A percentile compares a stretch with the other conserved stretches of the same genome.
These are phyloP conservation scores for Prosopocoilus inquinatus DNA, from an alignment of 2,888 invertebrate genomes.

Conservation along the genomic window DNA sequence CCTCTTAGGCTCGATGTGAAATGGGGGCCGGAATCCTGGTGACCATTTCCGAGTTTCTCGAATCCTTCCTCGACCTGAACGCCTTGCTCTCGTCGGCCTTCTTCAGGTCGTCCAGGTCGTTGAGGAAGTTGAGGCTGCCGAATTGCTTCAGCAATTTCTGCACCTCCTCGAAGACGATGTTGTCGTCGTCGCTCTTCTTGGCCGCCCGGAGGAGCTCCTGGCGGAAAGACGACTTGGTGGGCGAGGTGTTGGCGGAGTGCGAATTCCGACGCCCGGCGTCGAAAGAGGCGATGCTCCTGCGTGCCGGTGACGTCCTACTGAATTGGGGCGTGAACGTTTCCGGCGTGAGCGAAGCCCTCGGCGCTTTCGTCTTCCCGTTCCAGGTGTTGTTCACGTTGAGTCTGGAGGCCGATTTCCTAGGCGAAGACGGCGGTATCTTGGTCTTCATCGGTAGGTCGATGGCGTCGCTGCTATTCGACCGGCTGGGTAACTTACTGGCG, in stretches of 20 bases:
- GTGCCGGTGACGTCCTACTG: slow-evolving; percentile 44
- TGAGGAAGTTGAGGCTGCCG: slow-evolving; percentile 57
- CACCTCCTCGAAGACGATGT: slow-evolving; percentile 70
- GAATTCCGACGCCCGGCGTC: slow-evolving; percentile 52
- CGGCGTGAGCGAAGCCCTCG: slow-evolving; percentile 56
- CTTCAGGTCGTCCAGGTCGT: slow-evolving; percentile 60
- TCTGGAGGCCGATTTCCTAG: slow-evolving; percentile 50
- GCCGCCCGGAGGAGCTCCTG: slow-evolving; percentile 72
- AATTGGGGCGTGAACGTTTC: slow-evolving; percentile 61
- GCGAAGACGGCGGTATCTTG: slow-evolving; percentile 48
- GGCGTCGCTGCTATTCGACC: slow-evolving; percentile 51
- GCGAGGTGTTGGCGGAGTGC: slow-evolving; percentile 61
- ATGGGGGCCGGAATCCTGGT: slow-evolving; percentile 57
- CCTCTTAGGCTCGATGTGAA: slow-evolving; percentile 3
- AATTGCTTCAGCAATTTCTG: slow-evolving; percentile 67
- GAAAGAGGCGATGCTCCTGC: slow-evolving; percentile 44
- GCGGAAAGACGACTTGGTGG: slow-evolving; percentile 62
- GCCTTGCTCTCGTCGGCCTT: slow-evolving; percentile 25
- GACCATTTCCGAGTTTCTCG: slow-evolving; percentile 50
- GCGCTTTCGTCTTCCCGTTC: slow-evolving; percentile 61
- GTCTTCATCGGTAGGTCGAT: slow-evolving; percentile 40
- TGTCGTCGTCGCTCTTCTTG: slow-evolving; percentile 70
- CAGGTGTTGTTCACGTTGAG: slow-evolving; percentile 65
- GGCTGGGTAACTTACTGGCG: slow-evolving; percentile 34
- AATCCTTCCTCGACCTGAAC: slow-evolving; percentile 53